A percentile compares a stretch with the other conserved stretches of the same genome.
phyloP scores from a whole-genome alignment of 2,888 invertebrate species.

The Catonia carolina region DNA sequence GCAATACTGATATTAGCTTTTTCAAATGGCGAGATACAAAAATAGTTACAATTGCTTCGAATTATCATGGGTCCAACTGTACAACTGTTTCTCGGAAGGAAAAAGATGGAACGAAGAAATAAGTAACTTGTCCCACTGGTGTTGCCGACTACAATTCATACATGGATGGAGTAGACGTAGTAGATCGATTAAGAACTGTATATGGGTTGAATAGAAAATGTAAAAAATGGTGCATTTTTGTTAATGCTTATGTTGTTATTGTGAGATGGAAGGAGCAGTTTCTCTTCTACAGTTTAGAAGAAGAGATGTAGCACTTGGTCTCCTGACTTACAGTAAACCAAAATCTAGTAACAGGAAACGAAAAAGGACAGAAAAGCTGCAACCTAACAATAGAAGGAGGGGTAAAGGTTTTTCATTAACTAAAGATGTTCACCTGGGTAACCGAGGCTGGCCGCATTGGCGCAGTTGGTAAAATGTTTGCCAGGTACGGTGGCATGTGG shows the following conservation, averaged over 20 bases:
- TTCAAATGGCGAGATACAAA: conserved; percentile 15
- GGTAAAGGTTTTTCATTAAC: conserved; percentile 1
- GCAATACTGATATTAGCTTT: background rate
- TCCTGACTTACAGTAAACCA: background rate
- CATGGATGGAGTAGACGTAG: background rate
- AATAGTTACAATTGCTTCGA: conserved; percentile 6
- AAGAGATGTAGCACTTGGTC: background rate
- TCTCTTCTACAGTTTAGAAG: background rate
- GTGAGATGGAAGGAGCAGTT: background rate
- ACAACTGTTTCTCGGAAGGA: conserved; percentile 25
- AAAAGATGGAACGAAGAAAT: conserved; percentile 1
- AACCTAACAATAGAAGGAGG: background rate
- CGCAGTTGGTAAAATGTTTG: no score
- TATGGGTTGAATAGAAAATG: background rate
- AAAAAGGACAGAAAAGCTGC: background rate
- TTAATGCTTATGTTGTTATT: no score
- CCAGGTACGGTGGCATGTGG: no score
- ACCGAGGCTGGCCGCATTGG: no score
- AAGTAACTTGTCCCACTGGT: background rate
- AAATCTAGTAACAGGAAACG: background rate
- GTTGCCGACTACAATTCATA: background rate
- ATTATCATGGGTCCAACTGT: conserved; percentile 21
- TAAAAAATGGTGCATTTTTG: background rate
- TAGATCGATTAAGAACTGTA: background rate
- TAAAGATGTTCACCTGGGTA: background rate